Evolutionary conservation across 2,113 vertebrate species (phyloP).

Genomic region (Syrrhaptes paradoxus): DNA sequence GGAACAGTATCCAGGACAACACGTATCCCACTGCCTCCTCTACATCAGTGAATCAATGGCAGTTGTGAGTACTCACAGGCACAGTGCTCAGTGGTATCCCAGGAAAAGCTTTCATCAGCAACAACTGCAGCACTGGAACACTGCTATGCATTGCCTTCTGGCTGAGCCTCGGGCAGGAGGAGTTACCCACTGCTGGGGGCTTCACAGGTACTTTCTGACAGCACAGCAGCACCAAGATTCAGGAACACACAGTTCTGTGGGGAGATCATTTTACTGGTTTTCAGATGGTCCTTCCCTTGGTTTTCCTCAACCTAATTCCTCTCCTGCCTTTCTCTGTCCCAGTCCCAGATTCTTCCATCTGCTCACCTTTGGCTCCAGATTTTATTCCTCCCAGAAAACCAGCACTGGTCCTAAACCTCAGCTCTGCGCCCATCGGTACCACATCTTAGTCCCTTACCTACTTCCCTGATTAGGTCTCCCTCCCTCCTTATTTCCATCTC

Average conservation of each 20-base stretch:
- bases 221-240: neutral
- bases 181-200: neutral
- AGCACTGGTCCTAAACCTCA: neutral
- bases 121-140: neutral
- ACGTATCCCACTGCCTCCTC: neutral
- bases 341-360: neutral
- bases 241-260: neutral
- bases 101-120: neutral
- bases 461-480: neutral
- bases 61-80: neutral
- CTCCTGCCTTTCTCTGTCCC: neutral
- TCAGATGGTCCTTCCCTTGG: neutral
- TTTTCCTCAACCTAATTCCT: neutral
- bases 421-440: neutral
- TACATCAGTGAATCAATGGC: neutral
- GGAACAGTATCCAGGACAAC: neutral
- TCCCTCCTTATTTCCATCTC: neutral
- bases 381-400: neutral
- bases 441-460: neutral
- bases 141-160: neutral
- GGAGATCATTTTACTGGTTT: neutral
- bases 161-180: neutral
- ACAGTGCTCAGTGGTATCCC: neutral
- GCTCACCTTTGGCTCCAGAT: neutral
- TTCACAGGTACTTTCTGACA: neutral